Conservation (phyloP, 2,888 invertebrate genomes). For the Corbicula japonica region DNA sequence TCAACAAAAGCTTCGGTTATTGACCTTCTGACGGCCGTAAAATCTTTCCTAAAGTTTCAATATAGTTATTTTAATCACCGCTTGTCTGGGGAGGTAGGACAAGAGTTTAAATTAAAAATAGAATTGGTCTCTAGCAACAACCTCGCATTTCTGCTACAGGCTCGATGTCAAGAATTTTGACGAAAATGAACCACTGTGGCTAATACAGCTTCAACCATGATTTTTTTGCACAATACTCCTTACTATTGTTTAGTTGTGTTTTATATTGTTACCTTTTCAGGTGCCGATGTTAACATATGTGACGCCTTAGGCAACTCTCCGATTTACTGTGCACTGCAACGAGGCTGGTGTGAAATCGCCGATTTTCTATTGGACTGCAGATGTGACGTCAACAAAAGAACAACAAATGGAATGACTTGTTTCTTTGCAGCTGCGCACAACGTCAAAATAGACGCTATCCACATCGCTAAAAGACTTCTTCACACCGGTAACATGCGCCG, state of each 20-base stretch:
- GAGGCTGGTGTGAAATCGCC: conserved; percentile 60
- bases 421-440: conserved; percentile 54
- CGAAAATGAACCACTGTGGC: too few relatives aligned
- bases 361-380: conserved; percentile 55
- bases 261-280: too few relatives aligned
- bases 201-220: too few relatives aligned
- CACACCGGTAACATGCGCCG: conserved; percentile 65
- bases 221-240: too few relatives aligned
- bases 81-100: too few relatives aligned
- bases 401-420: conserved; percentile 58
- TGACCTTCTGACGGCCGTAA: too few relatives aligned
- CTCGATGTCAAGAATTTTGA: too few relatives aligned
- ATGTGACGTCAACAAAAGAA: conserved; percentile 60
- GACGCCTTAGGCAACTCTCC: conserved; percentile 50
- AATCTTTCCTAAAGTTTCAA: too few relatives aligned
- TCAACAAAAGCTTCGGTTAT: too few relatives aligned
- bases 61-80: too few relatives aligned
- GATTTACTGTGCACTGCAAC: conserved; percentile 48
- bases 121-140: not conserved
- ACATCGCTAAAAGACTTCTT: conserved; percentile 56
- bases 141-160: too few relatives aligned
- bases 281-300: conserved; percentile 53
- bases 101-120: not conserved
- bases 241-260: too few relatives aligned
- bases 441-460: conserved; percentile 35